phyloP scores from a whole-genome alignment of 1,140 invertebrate genomes.

The Drosophila santomea region DNA sequence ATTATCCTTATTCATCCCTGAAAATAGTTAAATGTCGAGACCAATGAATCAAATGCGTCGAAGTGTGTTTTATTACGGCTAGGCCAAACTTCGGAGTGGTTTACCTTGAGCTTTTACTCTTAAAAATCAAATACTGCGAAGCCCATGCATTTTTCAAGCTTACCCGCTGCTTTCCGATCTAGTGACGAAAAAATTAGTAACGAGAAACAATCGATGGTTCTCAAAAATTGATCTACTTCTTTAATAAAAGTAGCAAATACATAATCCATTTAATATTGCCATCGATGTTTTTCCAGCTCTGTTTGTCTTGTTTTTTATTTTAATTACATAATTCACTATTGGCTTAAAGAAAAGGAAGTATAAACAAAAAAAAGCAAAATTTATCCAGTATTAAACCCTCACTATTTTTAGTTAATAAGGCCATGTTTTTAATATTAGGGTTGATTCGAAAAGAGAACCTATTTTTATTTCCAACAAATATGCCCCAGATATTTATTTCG shows the following conservation, averaged over 20 bases:
- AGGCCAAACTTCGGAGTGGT: background rate
- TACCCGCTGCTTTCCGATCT: background rate
- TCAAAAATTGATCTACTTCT: background rate
- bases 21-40: too few species aligned
- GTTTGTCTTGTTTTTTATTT: background rate
- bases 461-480: background rate
- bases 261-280: background rate
- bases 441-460: background rate
- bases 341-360: background rate
- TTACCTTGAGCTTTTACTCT: background rate
- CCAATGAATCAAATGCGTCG: too few species aligned
- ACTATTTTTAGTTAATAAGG: background rate
- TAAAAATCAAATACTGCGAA: background rate
- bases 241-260: background rate
- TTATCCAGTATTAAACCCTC: background rate
- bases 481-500: constrained; percentile 1
- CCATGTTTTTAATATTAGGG: too few species aligned
- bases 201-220: constrained; percentile 2
- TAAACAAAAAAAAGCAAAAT: too few species aligned
- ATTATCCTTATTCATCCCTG: too few species aligned
- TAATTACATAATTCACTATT: too few species aligned
- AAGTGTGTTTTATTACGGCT: too few species aligned
- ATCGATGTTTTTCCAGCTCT: constrained; percentile 13
- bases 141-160: background rate
- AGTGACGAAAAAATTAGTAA: too few species aligned